These are phyloP conservation scores for Sylvicola cinctus DNA, from an alignment of 2,888 invertebrate genomes.

Conservation along the genomic window DNA sequence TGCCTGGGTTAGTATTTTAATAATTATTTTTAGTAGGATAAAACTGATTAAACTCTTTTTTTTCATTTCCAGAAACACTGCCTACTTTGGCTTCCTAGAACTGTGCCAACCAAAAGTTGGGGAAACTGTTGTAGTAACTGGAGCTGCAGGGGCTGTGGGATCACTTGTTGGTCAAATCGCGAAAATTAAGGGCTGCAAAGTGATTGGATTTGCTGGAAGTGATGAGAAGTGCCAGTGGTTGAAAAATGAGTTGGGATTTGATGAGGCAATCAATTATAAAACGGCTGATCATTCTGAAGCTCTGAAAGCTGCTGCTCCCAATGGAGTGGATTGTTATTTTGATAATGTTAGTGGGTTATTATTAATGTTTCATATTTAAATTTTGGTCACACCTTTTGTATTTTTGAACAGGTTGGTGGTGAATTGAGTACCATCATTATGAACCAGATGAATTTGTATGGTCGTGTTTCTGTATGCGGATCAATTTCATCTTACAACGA, in stretches of 20 bases:
- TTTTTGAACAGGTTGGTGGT: constrained; percentile 3
- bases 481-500: constrained; percentile 2
- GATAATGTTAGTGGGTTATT: too few species aligned
- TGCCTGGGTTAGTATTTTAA: constrained; percentile 38
- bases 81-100: constrained; percentile 52
- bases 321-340: constrained; percentile 57
- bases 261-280: constrained; percentile 53
- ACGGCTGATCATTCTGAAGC: constrained; percentile 30
- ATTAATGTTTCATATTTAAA: too few species aligned
- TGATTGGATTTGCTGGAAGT: constrained; percentile 49
- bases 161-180: constrained; percentile 60
- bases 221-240: constrained; percentile 51
- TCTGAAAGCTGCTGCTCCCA: constrained; percentile 38
- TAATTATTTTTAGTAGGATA: constrained; percentile 1
- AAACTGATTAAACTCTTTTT: neutral
- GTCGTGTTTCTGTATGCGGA: constrained; percentile 2
- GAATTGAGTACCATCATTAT: constrained; percentile 2
- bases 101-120: constrained; percentile 47
- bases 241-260: constrained; percentile 39
- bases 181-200: constrained; percentile 45
- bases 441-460: constrained; percentile 1
- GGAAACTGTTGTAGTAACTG: constrained; percentile 50
- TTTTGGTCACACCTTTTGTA: too few species aligned
- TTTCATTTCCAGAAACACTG: constrained; percentile 36
- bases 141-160: constrained; percentile 63